Conservation (phyloP, 2,113 vertebrate species). For the Sceloporus undulatus region DNA sequence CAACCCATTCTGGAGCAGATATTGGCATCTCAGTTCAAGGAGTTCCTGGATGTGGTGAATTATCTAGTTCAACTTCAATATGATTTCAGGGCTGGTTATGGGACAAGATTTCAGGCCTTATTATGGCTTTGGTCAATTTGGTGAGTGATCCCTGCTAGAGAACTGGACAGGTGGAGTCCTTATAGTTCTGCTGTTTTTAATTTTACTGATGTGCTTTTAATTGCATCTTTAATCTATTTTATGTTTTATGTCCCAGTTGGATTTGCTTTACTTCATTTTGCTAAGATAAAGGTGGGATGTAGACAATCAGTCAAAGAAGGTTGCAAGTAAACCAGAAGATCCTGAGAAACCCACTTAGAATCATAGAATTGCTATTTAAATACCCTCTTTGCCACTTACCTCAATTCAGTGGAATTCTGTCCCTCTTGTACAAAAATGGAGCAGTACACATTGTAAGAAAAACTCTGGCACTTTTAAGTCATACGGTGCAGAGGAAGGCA, state of each 20-base stretch:
- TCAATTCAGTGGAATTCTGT: background rate
- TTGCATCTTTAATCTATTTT: background rate
- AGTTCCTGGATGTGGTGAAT: background rate
- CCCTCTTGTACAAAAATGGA: constrained; percentile 34
- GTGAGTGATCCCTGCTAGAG: background rate
- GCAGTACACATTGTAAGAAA: background rate
- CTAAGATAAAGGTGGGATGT: background rate
- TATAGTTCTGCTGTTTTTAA: background rate
- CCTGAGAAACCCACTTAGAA: background rate
- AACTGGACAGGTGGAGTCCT: background rate
- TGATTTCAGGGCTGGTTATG: background rate
- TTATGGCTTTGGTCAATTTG: background rate
- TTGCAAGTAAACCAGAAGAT: background rate
- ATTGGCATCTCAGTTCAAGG: background rate
- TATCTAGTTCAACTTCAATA: background rate
- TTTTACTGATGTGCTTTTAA: background rate
- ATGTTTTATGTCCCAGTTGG: background rate
- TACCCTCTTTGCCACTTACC: background rate
- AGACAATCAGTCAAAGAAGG: background rate
- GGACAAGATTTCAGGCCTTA: background rate
- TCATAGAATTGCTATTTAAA: background rate
- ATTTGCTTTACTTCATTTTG: background rate
- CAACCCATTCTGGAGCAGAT: background rate
- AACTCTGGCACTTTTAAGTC: constrained; percentile 20
- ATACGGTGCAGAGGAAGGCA: background rate